Evolutionary conservation across 2,113 vertebrate genomes (phyloP), one percentile per base, ranked within the genome.

Genomic region (Scomber colias): DNA sequence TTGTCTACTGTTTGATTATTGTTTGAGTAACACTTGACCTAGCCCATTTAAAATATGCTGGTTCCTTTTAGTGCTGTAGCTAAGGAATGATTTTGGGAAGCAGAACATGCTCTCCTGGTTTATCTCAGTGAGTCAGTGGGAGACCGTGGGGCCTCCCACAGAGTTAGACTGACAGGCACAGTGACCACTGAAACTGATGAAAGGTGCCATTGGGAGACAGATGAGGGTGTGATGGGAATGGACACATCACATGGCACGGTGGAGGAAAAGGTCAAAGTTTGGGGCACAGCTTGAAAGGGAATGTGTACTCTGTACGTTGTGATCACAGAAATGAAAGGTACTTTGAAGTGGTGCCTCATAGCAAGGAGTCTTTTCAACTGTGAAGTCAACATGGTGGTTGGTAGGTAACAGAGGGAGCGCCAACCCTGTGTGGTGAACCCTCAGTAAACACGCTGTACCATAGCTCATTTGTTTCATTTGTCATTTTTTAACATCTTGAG

Each of bases 221-320:
- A 82, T 69, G 79, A 84, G 56, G 44, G 31, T 24, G 49, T 19
- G 80, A 79, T 72, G 66, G 67, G 63, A 83, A 82, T 9, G 67
- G 73, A 77, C 72, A 54, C 55, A 44, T 82, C 73, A 82, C 82
- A 78, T 85, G 81, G 79, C 80, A 86, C 19, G 56, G n/a, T n/a
- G 62, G 56, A 55, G 15, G 5, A 69, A 78, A 78, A 82, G 83
- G 86, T 90, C 82, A 84, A 75, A 81, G 84, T 77, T 75, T 71
- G 60, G 57, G 50, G 31, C 56, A 8, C 40, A 8, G 62, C 60
- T 77, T 79, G 68, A 85, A 75, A 90, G 45, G 48, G 60, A 85
- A 77, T 61, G 44, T 3, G 1, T 54, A 44, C n/a, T 21, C 40
- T 5, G 56, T 16, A 7, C 3, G 6, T 35, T 19, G 54, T 83